Percentiles rank a stretch among this genome's conserved stretches.
Evolutionary conservation across 2,797 vertebrate genomes (phyloP).

Genomic region (Harpia harpyja): DNA sequence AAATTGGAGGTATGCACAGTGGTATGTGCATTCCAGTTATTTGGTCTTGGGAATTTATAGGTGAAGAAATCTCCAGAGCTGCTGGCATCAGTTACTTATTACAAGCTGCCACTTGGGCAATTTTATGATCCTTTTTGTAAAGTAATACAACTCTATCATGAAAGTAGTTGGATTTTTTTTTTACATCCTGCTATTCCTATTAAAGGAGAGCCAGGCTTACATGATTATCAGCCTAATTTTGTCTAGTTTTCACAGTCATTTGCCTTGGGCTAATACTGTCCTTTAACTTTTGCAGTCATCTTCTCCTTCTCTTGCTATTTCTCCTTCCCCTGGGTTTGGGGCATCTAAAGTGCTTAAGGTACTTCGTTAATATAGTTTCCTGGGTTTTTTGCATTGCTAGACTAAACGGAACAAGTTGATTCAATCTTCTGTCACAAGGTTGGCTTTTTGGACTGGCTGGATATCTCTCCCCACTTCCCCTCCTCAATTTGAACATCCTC

Average conservation of each 20-base stretch:
- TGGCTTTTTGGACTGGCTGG: not conserved
- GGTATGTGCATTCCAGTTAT: not conserved
- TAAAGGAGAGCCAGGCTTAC: not conserved
- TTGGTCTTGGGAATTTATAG: not conserved
- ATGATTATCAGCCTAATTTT: not conserved
- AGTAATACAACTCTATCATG: not conserved
- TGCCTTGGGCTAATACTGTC: not conserved
- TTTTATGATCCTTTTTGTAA: not conserved
- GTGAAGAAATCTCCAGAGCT: not conserved
- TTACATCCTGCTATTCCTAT: not conserved
- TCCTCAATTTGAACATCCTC: not conserved
- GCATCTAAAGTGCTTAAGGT: not conserved
- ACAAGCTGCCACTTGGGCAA: not conserved
- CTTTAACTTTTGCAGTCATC: not conserved
- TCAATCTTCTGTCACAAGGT: not conserved
- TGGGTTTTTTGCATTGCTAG: not conserved
- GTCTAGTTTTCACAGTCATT: not conserved
- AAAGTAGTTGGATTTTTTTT: not conserved
- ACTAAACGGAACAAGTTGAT: not conserved
- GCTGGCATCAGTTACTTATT: not conserved
- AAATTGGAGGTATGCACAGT: not conserved
- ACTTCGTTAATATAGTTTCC: not conserved
- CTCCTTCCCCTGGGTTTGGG: not conserved
- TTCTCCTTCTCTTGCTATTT: not conserved
- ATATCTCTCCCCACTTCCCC: fast-evolving